phyloP scores from a whole-genome alignment of 2,888 invertebrate genomes.

The Conchocele bisecta region DNA sequence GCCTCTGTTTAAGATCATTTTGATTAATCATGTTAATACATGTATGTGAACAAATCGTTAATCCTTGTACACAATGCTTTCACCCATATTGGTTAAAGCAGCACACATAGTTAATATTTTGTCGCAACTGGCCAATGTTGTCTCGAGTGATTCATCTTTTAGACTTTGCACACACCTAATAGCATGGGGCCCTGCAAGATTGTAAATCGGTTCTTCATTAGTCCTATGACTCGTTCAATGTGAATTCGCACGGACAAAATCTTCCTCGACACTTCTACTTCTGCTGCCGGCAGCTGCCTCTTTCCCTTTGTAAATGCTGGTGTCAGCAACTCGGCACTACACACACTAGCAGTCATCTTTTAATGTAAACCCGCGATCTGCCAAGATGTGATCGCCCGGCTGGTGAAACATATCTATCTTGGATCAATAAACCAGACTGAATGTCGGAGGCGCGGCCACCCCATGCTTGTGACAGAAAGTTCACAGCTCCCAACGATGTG shows the following conservation, averaged over 20 bases:
- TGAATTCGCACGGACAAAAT: slow-evolving; percentile 52
- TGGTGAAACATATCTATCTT: slow-evolving; percentile 31
- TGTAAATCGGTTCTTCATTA: slow-evolving; percentile 50
- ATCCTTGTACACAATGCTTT: slow-evolving; percentile 35
- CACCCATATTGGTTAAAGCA: slow-evolving; percentile 38
- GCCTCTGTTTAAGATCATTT: too few species aligned
- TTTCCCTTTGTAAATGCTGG: slow-evolving; percentile 55
- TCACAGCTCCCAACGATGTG: slow-evolving; percentile 34
- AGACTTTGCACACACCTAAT: slow-evolving; percentile 26
- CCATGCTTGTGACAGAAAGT: slow-evolving; percentile 51
- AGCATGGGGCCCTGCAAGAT: slow-evolving; percentile 53
- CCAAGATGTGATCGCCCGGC: slow-evolving; percentile 58
- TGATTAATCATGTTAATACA: too few species aligned
- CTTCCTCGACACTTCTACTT: slow-evolving; percentile 50
- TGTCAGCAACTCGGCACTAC: slow-evolving; percentile 50
- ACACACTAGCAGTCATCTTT: slow-evolving; percentile 49
- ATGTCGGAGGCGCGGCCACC: slow-evolving; percentile 58
- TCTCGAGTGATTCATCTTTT: slow-evolving; percentile 17
- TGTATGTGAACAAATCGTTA: too few species aligned
- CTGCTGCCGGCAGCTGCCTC: slow-evolving; percentile 48
- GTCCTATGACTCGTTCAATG: slow-evolving; percentile 56
- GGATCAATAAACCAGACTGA: slow-evolving; percentile 48
- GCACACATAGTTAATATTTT: slow-evolving; percentile 47
- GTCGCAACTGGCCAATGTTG: slow-evolving; percentile 18
- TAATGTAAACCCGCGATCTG: slow-evolving; percentile 57